These are phyloP conservation scores for Emberiza fucata DNA, from an alignment of 2,113 vertebrate species.

Conservation along the genomic window DNA sequence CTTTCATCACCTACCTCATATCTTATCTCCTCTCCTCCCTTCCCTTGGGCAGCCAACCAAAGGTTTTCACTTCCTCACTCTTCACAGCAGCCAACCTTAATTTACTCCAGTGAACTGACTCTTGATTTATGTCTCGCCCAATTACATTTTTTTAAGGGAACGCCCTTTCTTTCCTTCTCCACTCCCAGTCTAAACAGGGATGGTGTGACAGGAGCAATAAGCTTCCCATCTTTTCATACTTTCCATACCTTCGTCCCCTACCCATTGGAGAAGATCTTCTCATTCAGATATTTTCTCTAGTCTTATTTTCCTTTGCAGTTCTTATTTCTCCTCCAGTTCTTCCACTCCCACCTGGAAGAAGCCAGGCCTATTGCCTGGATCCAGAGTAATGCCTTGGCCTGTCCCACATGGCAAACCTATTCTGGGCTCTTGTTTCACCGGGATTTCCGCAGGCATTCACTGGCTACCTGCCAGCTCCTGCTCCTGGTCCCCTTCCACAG, in stretches of 20 bases:
- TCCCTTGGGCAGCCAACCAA: neutral
- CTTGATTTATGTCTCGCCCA: neutral
- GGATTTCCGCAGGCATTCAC: neutral
- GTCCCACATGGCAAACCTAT: neutral
- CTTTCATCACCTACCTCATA: neutral
- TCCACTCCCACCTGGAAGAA: rapidly evolving
- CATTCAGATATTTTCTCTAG: rapidly evolving
- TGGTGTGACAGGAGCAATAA: neutral
- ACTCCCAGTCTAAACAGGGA: neutral
- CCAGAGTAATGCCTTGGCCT: neutral
- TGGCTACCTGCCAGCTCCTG: neutral
- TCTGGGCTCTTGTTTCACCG: rapidly evolving
- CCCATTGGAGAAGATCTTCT: neutral
- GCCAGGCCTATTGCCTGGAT: neutral
- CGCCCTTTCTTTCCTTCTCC: neutral
- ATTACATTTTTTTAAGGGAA: neutral
- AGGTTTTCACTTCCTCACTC: neutral
- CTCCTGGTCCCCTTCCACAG: neutral
- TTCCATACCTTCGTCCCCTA: neutral
- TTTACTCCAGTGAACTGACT: neutral
- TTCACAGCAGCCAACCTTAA: neutral
- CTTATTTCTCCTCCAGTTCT: neutral
- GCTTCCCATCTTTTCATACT: neutral
- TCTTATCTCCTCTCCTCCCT: neutral
- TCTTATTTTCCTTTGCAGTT: neutral